These are phyloP conservation scores for Actinia tenebrosa DNA, from an alignment of 64 coral and sea anemone species.

Conservation along the genomic window DNA sequence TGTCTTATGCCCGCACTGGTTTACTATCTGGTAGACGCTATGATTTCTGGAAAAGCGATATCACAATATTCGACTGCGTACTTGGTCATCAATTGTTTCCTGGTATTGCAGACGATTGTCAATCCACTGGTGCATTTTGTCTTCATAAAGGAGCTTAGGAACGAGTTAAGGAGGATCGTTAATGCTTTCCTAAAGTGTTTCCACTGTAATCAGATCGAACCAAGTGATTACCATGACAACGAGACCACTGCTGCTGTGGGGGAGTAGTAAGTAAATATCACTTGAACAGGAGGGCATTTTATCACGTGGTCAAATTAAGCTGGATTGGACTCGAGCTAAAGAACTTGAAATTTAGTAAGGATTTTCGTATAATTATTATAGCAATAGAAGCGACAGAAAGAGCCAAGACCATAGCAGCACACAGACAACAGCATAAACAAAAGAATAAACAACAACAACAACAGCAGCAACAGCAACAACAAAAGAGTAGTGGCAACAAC, in stretches of 20 bases:
- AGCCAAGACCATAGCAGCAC: too few relatives aligned
- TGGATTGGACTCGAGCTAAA: too few relatives aligned
- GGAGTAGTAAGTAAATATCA: background rate
- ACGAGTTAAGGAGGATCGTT: conserved; percentile 1
- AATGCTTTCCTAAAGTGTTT: background rate
- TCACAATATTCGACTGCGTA: background rate
- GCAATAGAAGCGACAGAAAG: background rate
- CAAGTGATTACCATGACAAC: background rate
- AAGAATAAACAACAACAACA: too few relatives aligned
- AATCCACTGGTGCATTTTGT: conserved; percentile 51
- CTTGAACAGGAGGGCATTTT: background rate
- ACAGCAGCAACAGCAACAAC: too few relatives aligned
- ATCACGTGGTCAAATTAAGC: background rate
- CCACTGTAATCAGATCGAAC: background rate
- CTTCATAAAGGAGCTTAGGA: conserved; percentile 36
- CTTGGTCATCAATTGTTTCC: background rate
- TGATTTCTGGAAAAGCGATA: background rate
- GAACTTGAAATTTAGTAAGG: too few relatives aligned
- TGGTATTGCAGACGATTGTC: conserved; percentile 25
- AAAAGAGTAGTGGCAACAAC: too few relatives aligned
- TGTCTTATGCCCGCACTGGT: conserved; percentile 20
- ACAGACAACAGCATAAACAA: too few relatives aligned
- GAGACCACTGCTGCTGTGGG: background rate
- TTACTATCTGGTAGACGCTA: background rate
- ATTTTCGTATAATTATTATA: too few relatives aligned